Evolutionary conservation across 2,797 vertebrate genomes (phyloP).

Genomic region (Sebastiscus tertius): DNA sequence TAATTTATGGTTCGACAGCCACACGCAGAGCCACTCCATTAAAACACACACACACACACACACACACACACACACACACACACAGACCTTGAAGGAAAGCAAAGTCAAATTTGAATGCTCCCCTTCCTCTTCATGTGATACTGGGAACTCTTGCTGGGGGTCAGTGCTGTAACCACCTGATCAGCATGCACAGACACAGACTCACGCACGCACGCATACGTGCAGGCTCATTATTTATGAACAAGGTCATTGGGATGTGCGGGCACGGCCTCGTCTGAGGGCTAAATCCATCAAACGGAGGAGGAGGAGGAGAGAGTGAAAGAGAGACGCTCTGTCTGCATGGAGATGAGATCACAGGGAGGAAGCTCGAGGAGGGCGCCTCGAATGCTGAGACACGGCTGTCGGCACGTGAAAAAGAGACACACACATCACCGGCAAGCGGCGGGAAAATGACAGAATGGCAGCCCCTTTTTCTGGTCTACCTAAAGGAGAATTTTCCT

Average conservation of each 20-base stretch:
- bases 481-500: background rate
- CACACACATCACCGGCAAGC: constrained; percentile 24
- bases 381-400: constrained; percentile 34
- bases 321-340: constrained; percentile 71
- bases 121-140: constrained; percentile 20
- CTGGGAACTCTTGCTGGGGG: constrained; percentile 47
- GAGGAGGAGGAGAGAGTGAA: constrained; percentile 55
- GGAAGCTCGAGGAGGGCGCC: constrained; percentile 41
- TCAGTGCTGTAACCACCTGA: constrained; percentile 66
- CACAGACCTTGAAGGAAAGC: constrained; percentile 34
- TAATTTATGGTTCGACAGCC: constrained; percentile 19
- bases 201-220: constrained; percentile 21
- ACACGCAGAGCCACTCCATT: background rate
- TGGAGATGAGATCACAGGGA: constrained; percentile 68
- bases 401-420: constrained; percentile 39
- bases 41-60: background rate
- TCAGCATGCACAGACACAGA: constrained; percentile 73
- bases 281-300: constrained; percentile 70
- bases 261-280: constrained; percentile 66
- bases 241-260: constrained; percentile 80
- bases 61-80: background rate
- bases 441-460: constrained; percentile 28
- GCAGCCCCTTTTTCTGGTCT: constrained; percentile 14
- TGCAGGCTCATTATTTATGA: constrained; percentile 70
- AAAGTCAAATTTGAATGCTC: constrained; percentile 44